Base-by-base conservation (phyloP, 2,113 vertebrate species). In the Platichthys flesus region DNA sequence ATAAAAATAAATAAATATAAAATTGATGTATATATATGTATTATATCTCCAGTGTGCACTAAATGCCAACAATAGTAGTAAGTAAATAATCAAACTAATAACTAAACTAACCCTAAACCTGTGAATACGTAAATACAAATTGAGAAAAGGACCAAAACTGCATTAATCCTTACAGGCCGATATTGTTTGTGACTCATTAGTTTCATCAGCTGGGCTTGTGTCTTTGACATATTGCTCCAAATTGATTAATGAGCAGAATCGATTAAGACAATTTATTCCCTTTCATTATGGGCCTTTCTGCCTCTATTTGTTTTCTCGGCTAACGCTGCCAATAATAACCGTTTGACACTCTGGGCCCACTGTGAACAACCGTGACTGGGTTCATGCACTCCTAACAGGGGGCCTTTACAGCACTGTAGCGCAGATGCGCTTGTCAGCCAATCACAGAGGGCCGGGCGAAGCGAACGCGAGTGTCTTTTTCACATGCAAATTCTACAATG, bases 401-500 rank as follows among this genome's bases (percentile, higher is more conserved):
- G 86, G 83, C 78, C 74, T 88, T 89, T 71, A 84, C 81, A 77
- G 88, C 86, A 90, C 71, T 88, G 85, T 90, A 64, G 83, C 81
- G 49, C 90, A 91, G 92, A 92, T 90, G 90, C 86, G 67, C 70
- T 0, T 0, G 56, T 81, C 84, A 76, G 82, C 91, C 89, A 92
- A 92, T 93, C 85, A 76, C 1, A 51, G 72, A 72, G 79, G 63
- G 66, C 77, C 13, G 8, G 68, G 72, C 21, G 72, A 88, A 79
- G 80, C 81, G 7, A 76, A 74, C 59, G 59, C 71, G 67, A 67
- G 88, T 63, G 59, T 88, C 81, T 91, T 92, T 94, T 95, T 95
- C 93, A 94, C 84, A 95, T 95, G 94, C 92, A 93, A 95, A 95
- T 95, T 78, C 75, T 71, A 86, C 90, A 92, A 90, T 94, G 90